Base-by-base conservation (phyloP, 2,888 invertebrate genomes). In the Acanthosepion esculentum region DNA sequence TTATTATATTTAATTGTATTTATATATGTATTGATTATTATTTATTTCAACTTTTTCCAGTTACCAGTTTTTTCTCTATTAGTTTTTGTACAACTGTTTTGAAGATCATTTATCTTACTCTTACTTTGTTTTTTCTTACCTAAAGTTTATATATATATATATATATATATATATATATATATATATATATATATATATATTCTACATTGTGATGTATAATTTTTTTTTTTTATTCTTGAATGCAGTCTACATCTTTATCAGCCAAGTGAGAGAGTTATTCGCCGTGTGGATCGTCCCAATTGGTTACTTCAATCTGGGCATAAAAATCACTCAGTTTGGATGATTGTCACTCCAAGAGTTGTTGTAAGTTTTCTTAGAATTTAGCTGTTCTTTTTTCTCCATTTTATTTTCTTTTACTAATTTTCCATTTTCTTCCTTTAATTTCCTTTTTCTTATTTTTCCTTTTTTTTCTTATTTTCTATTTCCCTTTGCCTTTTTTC, bases 291-390 rank as follows among this genome's bases (percentile, higher is more conserved):
- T 0, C 96, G 98, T 94, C 97, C 97, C 50, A 97, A 98, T 95
- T 99, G 99, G 99, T 98, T 98, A 97, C 98, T 99, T 0, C 98
- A 98, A 26, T 98, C 98, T 0, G 99, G 99, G 0, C 98, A 98
- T 95, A 98, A 98, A n/a, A 98, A 98, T 94, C 98, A 98, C 96
- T 98, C 98, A 6, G 98, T 99, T 96, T 98, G 98, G 96, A 98
- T 99, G 98, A 98, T 99, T 97, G 99, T 99, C 53, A 99, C 99
- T 0, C 99, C 99, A 0, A 98, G 98, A 94, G 99, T 99, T 0
- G 98, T 98, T 12, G 97, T 97, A 95, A 95, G 96, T 41, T 29
- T 23, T 48, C 8, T 59, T 48, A 50, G 20, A 20, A 20, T 6
- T 23, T 6, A 23, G n/a, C 5, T 78, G n/a, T n/a, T 18, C 15